Percentiles rank a stretch among this genome's conserved stretches.
phyloP scores from a whole-genome alignment of 2,797 vertebrate species.

The Chrysocyon brachyurus region DNA sequence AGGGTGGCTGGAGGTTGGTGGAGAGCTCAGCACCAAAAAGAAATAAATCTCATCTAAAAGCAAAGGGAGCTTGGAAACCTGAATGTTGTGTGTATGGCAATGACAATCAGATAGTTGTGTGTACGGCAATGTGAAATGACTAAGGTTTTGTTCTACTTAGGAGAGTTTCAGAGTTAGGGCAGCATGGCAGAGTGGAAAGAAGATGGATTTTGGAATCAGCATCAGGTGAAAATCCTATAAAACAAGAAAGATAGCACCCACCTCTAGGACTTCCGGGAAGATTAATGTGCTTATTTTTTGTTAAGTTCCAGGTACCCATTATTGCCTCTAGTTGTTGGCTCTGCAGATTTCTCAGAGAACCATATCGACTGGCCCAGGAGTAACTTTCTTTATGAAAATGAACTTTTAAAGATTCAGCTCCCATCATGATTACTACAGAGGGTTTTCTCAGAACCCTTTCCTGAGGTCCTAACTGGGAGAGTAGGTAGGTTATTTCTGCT shows the following conservation, averaged over 20 bases:
- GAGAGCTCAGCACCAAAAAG: background rate
- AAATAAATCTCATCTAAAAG: background rate
- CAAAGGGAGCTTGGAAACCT: background rate
- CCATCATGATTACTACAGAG: background rate
- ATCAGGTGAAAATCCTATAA: background rate
- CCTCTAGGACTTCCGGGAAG: background rate
- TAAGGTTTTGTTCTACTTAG: constrained; percentile 45
- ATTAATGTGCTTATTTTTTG: background rate
- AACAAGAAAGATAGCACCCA: background rate
- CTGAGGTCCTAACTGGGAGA: background rate
- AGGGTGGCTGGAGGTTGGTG: accelerated
- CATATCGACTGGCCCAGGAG: background rate
- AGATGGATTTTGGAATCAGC: background rate
- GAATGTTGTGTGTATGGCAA: accelerated
- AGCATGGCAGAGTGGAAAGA: background rate
- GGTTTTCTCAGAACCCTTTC: background rate
- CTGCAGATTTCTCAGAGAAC: background rate
- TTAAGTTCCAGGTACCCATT: background rate
- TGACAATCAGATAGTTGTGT: background rate
- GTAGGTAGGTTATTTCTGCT: background rate
- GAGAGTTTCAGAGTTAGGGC: background rate
- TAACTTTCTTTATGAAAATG: background rate
- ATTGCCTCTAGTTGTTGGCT: background rate
- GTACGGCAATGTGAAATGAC: background rate
- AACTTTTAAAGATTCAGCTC: background rate